Evolutionary conservation across 1,140 invertebrate genomes (phyloP).

Genomic region (Drosophila tani): DNA sequence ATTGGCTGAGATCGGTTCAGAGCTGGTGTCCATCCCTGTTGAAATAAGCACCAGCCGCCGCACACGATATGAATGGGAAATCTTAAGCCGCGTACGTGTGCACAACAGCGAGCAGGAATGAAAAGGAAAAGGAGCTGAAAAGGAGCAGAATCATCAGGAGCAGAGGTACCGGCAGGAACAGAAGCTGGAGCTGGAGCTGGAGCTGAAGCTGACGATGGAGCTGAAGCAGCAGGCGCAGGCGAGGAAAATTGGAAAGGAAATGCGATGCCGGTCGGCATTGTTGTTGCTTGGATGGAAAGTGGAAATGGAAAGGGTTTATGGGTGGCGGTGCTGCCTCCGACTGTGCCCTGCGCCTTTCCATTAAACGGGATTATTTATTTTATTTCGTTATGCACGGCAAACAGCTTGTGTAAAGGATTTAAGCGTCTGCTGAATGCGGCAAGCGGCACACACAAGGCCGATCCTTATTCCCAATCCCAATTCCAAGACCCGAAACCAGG

Average conservation of each 20-base stretch:
- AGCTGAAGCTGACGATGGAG: slow-evolving; percentile 5
- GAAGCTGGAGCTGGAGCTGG: background rate
- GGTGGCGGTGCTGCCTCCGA: slow-evolving; percentile 7
- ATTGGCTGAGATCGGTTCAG: slow-evolving; percentile 1
- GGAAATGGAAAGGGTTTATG: slow-evolving; percentile 14
- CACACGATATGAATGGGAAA: slow-evolving; percentile 75
- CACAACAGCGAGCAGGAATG: slow-evolving; percentile 42
- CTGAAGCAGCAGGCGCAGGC: slow-evolving; percentile 16
- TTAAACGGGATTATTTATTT: slow-evolving; percentile 81
- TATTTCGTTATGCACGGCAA: slow-evolving; percentile 80
- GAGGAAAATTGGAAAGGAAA: slow-evolving; percentile 75
- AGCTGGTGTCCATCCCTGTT: slow-evolving; percentile 24
- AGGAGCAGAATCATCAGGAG: slow-evolving; percentile 37
- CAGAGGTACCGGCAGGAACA: background rate
- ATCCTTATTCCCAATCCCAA: slow-evolving; percentile 35
- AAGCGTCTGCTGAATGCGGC: slow-evolving; percentile 65
- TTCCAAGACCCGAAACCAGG: background rate
- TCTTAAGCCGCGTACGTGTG: slow-evolving; percentile 76
- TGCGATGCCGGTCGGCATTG: slow-evolving; percentile 55
- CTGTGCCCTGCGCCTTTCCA: slow-evolving; percentile 49
- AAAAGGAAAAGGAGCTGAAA: slow-evolving; percentile 37
- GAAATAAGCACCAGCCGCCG: slow-evolving; percentile 49
- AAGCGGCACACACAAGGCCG: slow-evolving; percentile 34
- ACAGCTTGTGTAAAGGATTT: slow-evolving; percentile 81
- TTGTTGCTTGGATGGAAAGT: slow-evolving; percentile 34